A percentile compares a stretch with the other conserved stretches of the same genome.
Conservation (phyloP, 2,888 invertebrate species). For the Sinhomidia bicolor region DNA sequence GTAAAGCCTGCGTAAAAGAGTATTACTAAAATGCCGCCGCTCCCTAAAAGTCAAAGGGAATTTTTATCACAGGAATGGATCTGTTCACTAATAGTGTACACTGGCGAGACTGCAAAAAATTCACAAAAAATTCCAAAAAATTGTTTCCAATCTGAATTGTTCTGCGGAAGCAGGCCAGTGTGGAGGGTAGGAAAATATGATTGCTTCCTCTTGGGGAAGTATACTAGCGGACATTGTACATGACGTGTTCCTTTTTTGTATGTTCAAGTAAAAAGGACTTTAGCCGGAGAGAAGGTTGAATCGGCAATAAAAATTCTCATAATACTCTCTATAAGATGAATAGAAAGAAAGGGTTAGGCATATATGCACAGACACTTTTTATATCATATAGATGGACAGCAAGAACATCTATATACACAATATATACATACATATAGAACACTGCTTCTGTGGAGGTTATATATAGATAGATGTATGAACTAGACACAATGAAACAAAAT, state of each 20-base stretch:
- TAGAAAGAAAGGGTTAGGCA: neutral
- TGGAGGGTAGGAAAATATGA: neutral
- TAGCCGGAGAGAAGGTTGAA: constrained; percentile 75
- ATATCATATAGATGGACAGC: neutral
- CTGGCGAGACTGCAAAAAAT: constrained; percentile 67
- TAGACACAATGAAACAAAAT: too few relatives aligned
- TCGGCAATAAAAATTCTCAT: constrained; percentile 73
- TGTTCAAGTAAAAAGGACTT: constrained; percentile 74
- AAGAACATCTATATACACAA: too few relatives aligned
- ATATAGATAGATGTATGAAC: too few relatives aligned
- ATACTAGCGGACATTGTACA: neutral
- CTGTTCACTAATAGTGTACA: constrained; percentile 41
- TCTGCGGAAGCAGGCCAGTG: neutral
- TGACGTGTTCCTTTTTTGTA: constrained; percentile 61
- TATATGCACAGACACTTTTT: neutral
- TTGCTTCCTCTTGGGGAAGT: neutral
- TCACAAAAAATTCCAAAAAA: constrained; percentile 5
- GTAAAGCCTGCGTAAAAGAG: constrained; percentile 54
- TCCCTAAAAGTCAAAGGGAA: constrained; percentile 67
- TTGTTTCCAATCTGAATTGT: neutral
- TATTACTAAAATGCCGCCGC: constrained; percentile 67
- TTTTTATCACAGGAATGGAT: constrained; percentile 51
- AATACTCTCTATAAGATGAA: constrained; percentile 25
- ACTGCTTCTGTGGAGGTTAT: neutral
- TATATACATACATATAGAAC: too few relatives aligned